phyloP scores from a whole-genome alignment of 1,140 invertebrate species.

The Ephestia elutella region DNA sequence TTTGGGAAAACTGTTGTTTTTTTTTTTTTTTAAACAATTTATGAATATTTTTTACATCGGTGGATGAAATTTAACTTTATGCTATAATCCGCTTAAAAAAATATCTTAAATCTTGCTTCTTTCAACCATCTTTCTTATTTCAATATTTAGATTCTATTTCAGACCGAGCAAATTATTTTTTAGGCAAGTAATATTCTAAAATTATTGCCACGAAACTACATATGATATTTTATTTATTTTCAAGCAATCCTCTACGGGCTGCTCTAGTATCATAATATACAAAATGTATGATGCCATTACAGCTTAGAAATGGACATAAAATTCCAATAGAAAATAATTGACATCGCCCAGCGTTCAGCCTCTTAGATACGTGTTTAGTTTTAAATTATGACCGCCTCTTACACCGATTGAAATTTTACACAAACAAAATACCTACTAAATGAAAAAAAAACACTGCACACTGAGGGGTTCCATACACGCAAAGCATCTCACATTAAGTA shows the following conservation, averaged over 20 bases:
- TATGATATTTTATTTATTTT: background rate
- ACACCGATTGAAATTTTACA: background rate
- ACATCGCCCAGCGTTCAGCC: background rate
- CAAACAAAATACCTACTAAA: background rate
- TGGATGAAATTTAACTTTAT: too few relatives aligned
- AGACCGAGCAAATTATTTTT: too few relatives aligned
- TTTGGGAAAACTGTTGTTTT: too few relatives aligned
- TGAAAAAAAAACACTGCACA: too few relatives aligned
- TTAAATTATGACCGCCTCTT: background rate
- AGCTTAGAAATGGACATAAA: background rate
- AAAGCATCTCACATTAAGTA: too few relatives aligned
- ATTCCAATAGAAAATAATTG: background rate
- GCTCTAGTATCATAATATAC: background rate
- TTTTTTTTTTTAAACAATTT: too few relatives aligned
- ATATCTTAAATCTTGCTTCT: too few relatives aligned
- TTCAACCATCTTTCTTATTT: too few relatives aligned
- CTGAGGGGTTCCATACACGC: too few relatives aligned
- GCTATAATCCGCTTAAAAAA: too few relatives aligned
- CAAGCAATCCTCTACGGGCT: background rate
- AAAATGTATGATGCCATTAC: background rate
- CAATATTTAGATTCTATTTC: too few relatives aligned
- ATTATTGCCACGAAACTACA: background rate
- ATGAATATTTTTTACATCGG: too few relatives aligned
- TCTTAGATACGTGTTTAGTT: conserved; percentile 3
- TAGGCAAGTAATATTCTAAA: background rate